Evolutionary conservation across 2,113 vertebrate genomes (phyloP).

Genomic region (Rattus norvegicus): DNA sequence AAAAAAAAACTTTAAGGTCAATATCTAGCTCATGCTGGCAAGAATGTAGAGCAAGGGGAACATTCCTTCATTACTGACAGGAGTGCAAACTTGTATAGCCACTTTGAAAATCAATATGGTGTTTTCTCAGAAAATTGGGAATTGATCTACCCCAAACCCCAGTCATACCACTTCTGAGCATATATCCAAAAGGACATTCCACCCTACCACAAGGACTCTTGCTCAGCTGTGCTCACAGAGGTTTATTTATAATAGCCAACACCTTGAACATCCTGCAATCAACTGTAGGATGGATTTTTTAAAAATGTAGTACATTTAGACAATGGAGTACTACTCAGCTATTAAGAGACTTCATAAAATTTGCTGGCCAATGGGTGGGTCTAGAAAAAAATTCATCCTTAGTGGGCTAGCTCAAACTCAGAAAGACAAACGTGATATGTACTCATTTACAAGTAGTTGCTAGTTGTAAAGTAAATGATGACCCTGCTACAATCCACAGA

Average conservation of each 20-base stretch:
- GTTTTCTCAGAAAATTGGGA: not conserved
- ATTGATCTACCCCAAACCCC: not conserved
- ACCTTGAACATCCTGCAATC: too few relatives aligned
- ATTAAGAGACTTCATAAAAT: not conserved
- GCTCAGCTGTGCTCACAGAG: not conserved
- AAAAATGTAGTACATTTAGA: not conserved
- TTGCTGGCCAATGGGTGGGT: not conserved
- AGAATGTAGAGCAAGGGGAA: not conserved
- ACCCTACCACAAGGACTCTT: not conserved
- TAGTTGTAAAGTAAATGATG: not conserved
- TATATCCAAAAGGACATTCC: not conserved
- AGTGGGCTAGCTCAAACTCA: not conserved
- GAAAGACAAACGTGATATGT: not conserved
- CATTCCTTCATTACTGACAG: not conserved
- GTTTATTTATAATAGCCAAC: not conserved
- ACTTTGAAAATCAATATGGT: not conserved
- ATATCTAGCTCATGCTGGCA: not conserved
- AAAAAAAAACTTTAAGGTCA: not conserved
- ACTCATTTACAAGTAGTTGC: not conserved
- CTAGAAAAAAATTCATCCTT: not conserved
- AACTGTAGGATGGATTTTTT: not conserved
- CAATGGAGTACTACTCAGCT: not conserved
- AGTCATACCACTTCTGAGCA: not conserved
- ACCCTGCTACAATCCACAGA: not conserved
- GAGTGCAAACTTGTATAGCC: not conserved